A percentile compares a stretch with the other conserved stretches of the same genome.
Conservation (phyloP, 2,797 vertebrate species). For the Sebastes hopkinsi region DNA sequence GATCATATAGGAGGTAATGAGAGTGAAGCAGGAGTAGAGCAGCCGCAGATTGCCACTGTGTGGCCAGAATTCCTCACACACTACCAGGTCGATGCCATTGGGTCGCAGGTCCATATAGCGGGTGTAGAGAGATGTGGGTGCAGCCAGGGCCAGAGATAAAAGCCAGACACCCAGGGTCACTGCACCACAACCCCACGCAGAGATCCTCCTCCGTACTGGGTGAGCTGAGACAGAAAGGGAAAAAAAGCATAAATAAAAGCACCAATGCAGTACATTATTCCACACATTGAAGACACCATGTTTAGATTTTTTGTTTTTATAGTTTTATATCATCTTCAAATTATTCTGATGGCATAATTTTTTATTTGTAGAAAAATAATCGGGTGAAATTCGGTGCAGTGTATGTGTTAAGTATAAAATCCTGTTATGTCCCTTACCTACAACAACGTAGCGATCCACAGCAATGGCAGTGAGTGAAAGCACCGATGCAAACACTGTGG, state of each 20-base stretch:
- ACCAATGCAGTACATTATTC: background rate
- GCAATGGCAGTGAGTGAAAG: constrained; percentile 87
- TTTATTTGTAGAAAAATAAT: background rate
- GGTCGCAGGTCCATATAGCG: constrained; percentile 81
- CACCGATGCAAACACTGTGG: constrained; percentile 84
- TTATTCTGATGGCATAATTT: background rate
- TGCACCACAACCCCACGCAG: constrained; percentile 75
- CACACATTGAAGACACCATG: background rate
- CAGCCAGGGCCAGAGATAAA: constrained; percentile 79
- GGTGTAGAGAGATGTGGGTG: constrained; percentile 78
- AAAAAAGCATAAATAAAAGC: background rate
- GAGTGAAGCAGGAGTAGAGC: constrained; percentile 81
- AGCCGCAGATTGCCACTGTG: constrained; percentile 74
- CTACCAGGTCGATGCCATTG: constrained; percentile 78
- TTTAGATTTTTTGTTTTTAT: background rate
- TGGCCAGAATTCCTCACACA: constrained; percentile 87
- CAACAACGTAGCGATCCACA: constrained; percentile 85
- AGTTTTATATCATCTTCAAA: background rate
- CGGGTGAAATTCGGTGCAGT: background rate
- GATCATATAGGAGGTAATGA: constrained; percentile 82
- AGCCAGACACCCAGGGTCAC: constrained; percentile 80
- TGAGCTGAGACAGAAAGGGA: constrained; percentile 67
- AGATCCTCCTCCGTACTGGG: constrained; percentile 81
- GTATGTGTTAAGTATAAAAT: too few species aligned
- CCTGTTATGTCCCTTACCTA: constrained; percentile 59